These are phyloP conservation scores for Gandaritis pyraliata DNA, from an alignment of 2,888 invertebrate species.

Conservation along the genomic window DNA sequence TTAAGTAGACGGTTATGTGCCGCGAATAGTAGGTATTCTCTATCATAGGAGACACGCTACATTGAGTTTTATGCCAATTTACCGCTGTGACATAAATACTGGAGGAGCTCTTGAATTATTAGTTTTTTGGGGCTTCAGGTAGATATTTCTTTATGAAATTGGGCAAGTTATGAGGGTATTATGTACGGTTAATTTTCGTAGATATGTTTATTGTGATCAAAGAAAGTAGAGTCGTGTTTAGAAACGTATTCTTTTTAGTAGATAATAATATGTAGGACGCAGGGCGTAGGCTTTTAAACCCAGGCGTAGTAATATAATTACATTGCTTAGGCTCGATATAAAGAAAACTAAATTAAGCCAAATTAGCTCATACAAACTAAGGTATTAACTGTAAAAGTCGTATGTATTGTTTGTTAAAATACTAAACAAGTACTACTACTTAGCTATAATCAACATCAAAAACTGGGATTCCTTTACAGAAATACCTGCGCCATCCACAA, in stretches of 20 bases:
- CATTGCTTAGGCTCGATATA: no score
- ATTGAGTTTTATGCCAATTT: slow-evolving; percentile 40
- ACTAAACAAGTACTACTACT: not conserved
- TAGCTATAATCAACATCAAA: not conserved
- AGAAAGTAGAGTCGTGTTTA: no score
- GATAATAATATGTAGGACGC: no score
- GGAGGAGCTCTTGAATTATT: slow-evolving; percentile 30
- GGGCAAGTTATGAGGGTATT: slow-evolving; percentile 12
- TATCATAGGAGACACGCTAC: slow-evolving; percentile 38
- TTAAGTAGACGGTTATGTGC: slow-evolving; percentile 40
- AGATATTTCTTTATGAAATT: slow-evolving; percentile 16
- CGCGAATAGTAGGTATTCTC: slow-evolving; percentile 33
- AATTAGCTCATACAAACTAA: no score
- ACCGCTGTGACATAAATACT: slow-evolving; percentile 30
- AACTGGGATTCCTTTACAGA: slow-evolving; percentile 80
- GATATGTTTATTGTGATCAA: no score
- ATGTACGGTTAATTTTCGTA: slow-evolving; percentile 4
- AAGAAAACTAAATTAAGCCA: no score
- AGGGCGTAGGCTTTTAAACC: no score
- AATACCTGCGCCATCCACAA: slow-evolving; percentile 93
- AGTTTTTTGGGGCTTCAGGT: slow-evolving; percentile 19
- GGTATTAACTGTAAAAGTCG: no score
- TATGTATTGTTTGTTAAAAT: no score
- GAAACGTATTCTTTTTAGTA: no score
- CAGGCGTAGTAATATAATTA: no score